A percentile compares a stretch with the other conserved stretches of the same genome.
Conservation (phyloP, 92 coral and sea anemone species). For the Metridium senile region DNA sequence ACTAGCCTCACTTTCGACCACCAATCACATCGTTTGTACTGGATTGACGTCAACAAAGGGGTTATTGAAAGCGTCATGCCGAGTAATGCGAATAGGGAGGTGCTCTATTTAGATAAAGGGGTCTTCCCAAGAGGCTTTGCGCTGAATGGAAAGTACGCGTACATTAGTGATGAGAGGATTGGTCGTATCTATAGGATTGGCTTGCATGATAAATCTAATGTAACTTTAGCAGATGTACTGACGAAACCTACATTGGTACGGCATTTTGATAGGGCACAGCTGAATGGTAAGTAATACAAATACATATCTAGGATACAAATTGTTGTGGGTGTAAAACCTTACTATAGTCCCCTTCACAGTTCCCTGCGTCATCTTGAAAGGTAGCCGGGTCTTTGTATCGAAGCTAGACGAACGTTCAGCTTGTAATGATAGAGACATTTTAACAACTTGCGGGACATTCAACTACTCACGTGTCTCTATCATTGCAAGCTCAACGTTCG, state of each 20-base stretch:
- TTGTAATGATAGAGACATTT: no score
- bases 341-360: no score
- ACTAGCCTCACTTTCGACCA: slow-evolving; percentile 27
- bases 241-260: slow-evolving; percentile 30
- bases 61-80: slow-evolving; percentile 26
- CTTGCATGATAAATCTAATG: slow-evolving; percentile 6
- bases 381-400: no score
- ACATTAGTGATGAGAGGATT: slow-evolving; percentile 14
- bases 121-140: slow-evolving; percentile 23
- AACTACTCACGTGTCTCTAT: no score
- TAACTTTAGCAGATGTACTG: slow-evolving; percentile 25
- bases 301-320: neutral
- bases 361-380: no score
- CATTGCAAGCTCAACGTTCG: no score
- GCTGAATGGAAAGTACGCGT: slow-evolving; percentile 3
- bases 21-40: slow-evolving; percentile 23
- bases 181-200: slow-evolving; percentile 33
- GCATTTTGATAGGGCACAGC: slow-evolving; percentile 18
- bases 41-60: slow-evolving; percentile 23
- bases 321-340: no score
- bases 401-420: no score
- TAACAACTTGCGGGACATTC: no score
- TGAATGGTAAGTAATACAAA: slow-evolving; percentile 16
- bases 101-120: slow-evolving; percentile 17
- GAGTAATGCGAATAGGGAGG: slow-evolving; percentile 30